Conservation (phyloP, 1,140 invertebrate species). For the Holotrichia oblita region DNA sequence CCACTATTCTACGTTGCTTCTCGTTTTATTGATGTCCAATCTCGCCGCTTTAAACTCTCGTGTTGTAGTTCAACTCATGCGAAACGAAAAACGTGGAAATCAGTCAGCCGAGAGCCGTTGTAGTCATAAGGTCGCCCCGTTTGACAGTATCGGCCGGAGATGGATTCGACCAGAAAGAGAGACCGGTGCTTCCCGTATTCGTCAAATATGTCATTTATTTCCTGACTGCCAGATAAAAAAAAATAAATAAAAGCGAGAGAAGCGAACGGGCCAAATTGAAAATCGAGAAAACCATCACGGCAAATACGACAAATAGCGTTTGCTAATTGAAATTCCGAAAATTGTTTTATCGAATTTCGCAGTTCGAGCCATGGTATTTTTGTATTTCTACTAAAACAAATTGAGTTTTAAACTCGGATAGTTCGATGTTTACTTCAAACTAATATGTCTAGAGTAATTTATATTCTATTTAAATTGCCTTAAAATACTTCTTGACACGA, state of each 20-base stretch:
- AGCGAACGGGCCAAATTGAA: background rate
- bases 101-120: background rate
- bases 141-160: constrained; percentile 10
- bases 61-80: background rate
- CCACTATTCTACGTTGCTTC: background rate
- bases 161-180: constrained; percentile 3
- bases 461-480: no score
- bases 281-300: background rate
- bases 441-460: no score
- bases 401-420: no score
- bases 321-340: constrained; percentile 13
- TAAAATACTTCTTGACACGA: background rate
- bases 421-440: no score
- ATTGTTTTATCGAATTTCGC: background rate
- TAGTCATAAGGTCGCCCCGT: background rate
- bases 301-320: background rate
- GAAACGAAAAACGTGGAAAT: constrained; percentile 1
- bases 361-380: no score
- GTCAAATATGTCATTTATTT: constrained; percentile 9
- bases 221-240: background rate
- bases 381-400: no score
- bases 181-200: background rate
- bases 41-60: background rate
- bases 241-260: no score
- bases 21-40: background rate